Conservation (phyloP, 2,888 invertebrate species). For the Clunio marinus region DNA sequence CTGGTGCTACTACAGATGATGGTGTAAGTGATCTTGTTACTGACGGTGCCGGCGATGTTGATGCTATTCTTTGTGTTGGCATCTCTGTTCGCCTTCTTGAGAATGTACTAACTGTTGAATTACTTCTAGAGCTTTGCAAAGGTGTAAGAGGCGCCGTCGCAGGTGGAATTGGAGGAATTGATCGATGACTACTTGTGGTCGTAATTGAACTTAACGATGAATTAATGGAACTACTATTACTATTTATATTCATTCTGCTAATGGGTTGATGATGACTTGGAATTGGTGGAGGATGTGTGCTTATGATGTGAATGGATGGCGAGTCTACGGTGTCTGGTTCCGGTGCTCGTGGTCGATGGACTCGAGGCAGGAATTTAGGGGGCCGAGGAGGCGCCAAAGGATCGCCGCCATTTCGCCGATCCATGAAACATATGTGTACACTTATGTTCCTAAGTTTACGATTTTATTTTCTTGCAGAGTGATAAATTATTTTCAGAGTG, state of each 20-base stretch:
- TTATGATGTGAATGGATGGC: slow-evolving; percentile 46
- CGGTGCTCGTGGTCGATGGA: slow-evolving; percentile 58
- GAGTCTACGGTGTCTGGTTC: slow-evolving; percentile 54
- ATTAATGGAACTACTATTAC: slow-evolving; percentile 52
- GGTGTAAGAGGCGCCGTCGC: slow-evolving; percentile 46
- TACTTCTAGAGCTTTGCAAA: slow-evolving; percentile 41
- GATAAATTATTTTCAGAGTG: not conserved
- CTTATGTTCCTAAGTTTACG: not conserved
- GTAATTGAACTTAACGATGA: slow-evolving; percentile 41
- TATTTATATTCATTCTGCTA: slow-evolving; percentile 44
- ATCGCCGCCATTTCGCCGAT: slow-evolving; percentile 69
- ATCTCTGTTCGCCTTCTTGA: slow-evolving; percentile 48
- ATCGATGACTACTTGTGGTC: slow-evolving; percentile 40
- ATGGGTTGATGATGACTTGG: slow-evolving; percentile 48
- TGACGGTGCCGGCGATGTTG: slow-evolving; percentile 45
- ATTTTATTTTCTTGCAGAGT: not conserved
- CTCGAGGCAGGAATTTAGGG: slow-evolving; percentile 69
- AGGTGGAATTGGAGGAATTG: slow-evolving; percentile 41
- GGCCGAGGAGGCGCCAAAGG: slow-evolving; percentile 71
- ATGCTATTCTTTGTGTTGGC: not conserved
- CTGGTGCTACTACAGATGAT: slow-evolving; percentile 48
- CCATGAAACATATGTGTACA: slow-evolving; percentile 53
- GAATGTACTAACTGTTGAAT: slow-evolving; percentile 47
- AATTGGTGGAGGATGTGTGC: slow-evolving; percentile 16
- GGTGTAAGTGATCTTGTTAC: slow-evolving; percentile 48